These are phyloP conservation scores for Microtus oregoni DNA, from an alignment of 2,113 vertebrate genomes.

Conservation along the genomic window DNA sequence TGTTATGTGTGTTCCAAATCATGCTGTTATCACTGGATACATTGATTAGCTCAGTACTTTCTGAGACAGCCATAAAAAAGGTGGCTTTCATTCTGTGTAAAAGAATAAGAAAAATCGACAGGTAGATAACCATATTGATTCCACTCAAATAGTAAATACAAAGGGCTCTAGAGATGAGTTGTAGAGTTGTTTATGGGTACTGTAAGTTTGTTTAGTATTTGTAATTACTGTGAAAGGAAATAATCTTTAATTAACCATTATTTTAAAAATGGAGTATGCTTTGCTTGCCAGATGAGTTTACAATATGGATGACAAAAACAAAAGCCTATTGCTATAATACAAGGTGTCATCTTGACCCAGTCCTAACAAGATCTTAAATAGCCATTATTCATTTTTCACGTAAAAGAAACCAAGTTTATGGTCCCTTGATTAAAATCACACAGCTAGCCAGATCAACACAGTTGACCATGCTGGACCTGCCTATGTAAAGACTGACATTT, in stretches of 20 bases:
- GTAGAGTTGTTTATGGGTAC: constrained; percentile 72
- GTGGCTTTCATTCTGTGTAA: constrained; percentile 82
- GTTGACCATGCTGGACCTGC: neutral
- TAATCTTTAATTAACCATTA: constrained; percentile 73
- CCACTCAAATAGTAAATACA: constrained; percentile 84
- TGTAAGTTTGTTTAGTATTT: constrained; percentile 68
- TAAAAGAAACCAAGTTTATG: neutral
- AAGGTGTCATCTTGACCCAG: neutral
- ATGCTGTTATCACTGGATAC: constrained; percentile 86
- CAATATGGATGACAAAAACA: constrained; percentile 30
- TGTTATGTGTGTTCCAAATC: constrained; percentile 86
- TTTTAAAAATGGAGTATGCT: constrained; percentile 62
- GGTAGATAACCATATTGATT: constrained; percentile 90
- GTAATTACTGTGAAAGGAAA: constrained; percentile 72
- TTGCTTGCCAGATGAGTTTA: constrained; percentile 65
- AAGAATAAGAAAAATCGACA: constrained; percentile 88
- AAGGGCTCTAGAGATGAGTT: constrained; percentile 79
- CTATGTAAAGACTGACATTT: neutral
- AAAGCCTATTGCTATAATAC: neutral
- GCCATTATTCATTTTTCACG: neutral
- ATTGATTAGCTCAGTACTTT: constrained; percentile 88
- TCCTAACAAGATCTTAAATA: neutral
- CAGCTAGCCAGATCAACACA: neutral
- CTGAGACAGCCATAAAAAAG: constrained; percentile 84
- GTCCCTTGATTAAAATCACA: neutral